phyloP scores from a whole-genome alignment of 2,113 vertebrate species.

The Pteronura brasiliensis region DNA sequence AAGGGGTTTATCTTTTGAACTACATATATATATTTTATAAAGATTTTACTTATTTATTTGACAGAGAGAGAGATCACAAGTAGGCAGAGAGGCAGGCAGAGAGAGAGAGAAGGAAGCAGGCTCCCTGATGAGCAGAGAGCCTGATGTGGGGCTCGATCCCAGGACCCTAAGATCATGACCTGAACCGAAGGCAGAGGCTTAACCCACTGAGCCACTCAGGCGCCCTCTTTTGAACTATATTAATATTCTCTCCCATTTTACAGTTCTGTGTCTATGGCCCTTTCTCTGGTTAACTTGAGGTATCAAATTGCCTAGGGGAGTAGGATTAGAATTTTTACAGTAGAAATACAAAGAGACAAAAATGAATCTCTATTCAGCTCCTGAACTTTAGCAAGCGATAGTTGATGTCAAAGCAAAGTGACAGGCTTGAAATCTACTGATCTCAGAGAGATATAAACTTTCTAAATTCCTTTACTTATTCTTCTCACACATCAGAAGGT shows the following conservation, averaged over 20 bases:
- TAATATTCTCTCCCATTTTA: background rate
- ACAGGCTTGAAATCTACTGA: background rate
- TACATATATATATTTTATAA: background rate
- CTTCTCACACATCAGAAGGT: background rate
- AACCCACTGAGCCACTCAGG: no score
- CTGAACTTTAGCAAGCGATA: background rate
- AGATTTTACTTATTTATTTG: no score
- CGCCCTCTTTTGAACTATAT: background rate
- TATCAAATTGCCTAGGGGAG: background rate
- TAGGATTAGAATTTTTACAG: background rate
- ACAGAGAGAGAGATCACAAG: no score
- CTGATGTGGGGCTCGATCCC: no score
- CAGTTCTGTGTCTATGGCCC: background rate
- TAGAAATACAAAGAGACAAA: background rate
- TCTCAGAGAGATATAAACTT: background rate
- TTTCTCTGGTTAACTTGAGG: background rate
- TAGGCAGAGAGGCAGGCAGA: no score
- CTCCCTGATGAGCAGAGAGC: no score
- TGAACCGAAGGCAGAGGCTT: no score
- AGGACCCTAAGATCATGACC: no score
- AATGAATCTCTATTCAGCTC: background rate
- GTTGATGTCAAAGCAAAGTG: background rate
- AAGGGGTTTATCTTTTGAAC: background rate
- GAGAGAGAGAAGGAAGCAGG: no score
- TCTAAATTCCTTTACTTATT: background rate